These are phyloP conservation scores for Enteromius fasciolatus DNA, from an alignment of 2,797 vertebrate genomes.

Conservation along the genomic window DNA sequence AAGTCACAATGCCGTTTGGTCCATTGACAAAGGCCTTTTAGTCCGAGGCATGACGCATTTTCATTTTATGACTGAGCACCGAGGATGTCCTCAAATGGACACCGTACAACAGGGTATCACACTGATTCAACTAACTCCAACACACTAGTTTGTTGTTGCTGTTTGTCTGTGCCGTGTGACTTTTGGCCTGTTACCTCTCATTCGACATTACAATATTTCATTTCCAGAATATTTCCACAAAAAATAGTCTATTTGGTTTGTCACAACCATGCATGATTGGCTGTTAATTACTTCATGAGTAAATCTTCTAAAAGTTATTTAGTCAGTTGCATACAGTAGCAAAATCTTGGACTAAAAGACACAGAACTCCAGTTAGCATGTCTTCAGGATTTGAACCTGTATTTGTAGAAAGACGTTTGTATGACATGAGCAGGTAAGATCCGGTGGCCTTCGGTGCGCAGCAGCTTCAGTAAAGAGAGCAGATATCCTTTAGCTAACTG, in stretches of 20 bases:
- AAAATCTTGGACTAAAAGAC: not conserved
- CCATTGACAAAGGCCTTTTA: too few species aligned
- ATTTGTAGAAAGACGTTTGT: not conserved
- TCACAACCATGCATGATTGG: not conserved
- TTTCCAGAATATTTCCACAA: not conserved
- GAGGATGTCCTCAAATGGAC: too few species aligned
- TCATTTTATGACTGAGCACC: too few species aligned
- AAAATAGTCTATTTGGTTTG: not conserved
- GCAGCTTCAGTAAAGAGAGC: constrained; percentile 63
- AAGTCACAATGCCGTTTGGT: too few species aligned
- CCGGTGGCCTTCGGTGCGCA: constrained; percentile 59
- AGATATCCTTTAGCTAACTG: constrained; percentile 79
- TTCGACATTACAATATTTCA: not conserved
- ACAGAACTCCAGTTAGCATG: not conserved
- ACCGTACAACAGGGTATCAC: too few species aligned
- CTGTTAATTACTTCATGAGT: not conserved
- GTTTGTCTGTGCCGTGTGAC: too few species aligned
- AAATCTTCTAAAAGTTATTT: not conserved
- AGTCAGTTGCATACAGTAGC: not conserved
- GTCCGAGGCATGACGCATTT: too few species aligned
- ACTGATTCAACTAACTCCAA: too few species aligned
- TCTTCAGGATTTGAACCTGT: not conserved
- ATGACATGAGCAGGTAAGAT: constrained; percentile 40
- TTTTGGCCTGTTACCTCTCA: not conserved
- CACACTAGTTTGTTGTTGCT: too few species aligned